Percentiles rank a stretch among this genome's conserved stretches.
Evolutionary conservation across 2,888 invertebrate genomes (phyloP).

Genomic region (Nowickia ferox): DNA sequence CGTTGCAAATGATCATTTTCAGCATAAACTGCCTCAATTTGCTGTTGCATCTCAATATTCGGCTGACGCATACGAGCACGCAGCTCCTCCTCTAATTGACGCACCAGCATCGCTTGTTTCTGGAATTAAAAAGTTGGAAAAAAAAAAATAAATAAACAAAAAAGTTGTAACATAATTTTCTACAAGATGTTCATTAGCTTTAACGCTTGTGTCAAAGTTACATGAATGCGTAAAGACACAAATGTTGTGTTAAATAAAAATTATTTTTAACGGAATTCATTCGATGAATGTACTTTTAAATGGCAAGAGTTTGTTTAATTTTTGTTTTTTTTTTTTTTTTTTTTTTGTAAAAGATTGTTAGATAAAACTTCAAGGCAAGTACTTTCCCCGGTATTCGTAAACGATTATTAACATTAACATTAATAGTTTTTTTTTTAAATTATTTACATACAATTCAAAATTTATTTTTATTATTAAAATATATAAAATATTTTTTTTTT

Average conservation of each 20-base stretch:
- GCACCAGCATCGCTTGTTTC: conserved; percentile 98
- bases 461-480: too few relatives aligned
- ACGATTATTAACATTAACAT: too few relatives aligned
- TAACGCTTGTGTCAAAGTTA: conserved; percentile 13
- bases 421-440: too few relatives aligned
- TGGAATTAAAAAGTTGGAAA: conserved; percentile 79
- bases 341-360: too few relatives aligned
- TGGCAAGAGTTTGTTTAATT: too few relatives aligned
- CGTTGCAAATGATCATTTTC: conserved; percentile 97
- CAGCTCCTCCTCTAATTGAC: conserved; percentile 96
- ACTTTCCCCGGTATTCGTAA: too few relatives aligned
- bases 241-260: neutral
- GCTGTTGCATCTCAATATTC: conserved; percentile 95
- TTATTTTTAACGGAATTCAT: neutral
- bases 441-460: too few relatives aligned
- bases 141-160: conserved; percentile 5
- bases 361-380: too few relatives aligned
- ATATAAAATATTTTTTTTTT: too few relatives aligned
- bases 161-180: conserved; percentile 30
- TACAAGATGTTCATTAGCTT: conserved; percentile 59
- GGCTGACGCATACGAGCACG: conserved; percentile 94
- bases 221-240: neutral
- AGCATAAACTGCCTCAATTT: conserved; percentile 94
- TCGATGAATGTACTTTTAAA: too few relatives aligned
- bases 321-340: too few relatives aligned